These are phyloP conservation scores for Anticlea derivata DNA, from an alignment of 2,888 invertebrate species.

Conservation along the genomic window DNA sequence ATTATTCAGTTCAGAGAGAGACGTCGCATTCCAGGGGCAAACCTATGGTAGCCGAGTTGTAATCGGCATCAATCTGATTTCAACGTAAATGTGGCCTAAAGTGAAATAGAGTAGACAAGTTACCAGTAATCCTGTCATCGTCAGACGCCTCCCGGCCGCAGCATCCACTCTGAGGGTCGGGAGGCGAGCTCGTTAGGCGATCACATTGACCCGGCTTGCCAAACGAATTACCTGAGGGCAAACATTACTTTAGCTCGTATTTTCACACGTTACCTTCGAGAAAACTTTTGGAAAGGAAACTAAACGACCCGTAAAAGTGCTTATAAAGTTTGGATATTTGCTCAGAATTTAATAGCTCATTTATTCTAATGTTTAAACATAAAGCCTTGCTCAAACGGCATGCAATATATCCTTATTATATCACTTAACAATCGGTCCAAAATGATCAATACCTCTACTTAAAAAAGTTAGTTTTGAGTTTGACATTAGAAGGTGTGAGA, in stretches of 20 bases:
- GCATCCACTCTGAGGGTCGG: conserved; percentile 61
- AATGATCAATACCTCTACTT: no score
- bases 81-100: conserved; percentile 14
- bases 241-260: conserved; percentile 6
- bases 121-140: conserved; percentile 61
- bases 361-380: background rate
- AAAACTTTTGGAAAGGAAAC: background rate
- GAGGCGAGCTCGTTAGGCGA: conserved; percentile 55
- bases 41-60: no score
- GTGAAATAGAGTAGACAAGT: conserved; percentile 36
- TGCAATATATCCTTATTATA: no score
- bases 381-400: no score
- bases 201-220: conserved; percentile 49
- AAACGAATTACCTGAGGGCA: conserved; percentile 29
- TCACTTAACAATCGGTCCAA: no score
- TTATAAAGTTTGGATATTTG: background rate
- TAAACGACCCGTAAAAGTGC: conserved; percentile 2
- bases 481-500: no score
- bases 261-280: background rate
- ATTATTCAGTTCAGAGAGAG: no score
- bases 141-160: conserved; percentile 67
- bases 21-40: no score
- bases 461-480: no score
- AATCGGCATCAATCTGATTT: conserved; percentile 6
- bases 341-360: background rate